Percentiles rank a stretch among this genome's conserved stretches.
phyloP scores from a whole-genome alignment of 1,140 invertebrate species.

The Aphis gossypii region DNA sequence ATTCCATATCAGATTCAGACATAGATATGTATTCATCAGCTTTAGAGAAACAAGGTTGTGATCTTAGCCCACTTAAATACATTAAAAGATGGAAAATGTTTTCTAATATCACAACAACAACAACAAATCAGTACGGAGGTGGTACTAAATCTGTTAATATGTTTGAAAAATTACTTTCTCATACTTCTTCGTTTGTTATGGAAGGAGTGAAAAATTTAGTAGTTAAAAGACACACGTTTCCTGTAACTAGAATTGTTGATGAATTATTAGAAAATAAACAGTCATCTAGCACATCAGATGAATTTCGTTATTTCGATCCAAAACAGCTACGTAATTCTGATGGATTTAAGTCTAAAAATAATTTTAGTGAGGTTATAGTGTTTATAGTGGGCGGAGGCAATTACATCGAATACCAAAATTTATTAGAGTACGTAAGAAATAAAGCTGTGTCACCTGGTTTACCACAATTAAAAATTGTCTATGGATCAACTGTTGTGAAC shows the following conservation, averaged over 20 bases:
- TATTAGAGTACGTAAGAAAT: conserved; percentile 92
- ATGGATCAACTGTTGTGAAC: conserved; percentile 91
- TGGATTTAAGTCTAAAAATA: conserved; percentile 67
- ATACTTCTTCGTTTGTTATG: conserved; percentile 98
- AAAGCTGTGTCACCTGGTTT: conserved; percentile 56
- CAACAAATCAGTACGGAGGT: conserved; percentile 83
- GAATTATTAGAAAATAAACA: conserved; percentile 85
- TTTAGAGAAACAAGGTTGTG: conserved; percentile 82
- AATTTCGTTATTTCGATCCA: conserved; percentile 91
- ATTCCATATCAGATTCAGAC: conserved; percentile 80
- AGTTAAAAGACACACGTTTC: conserved; percentile 94
- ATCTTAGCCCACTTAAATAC: conserved; percentile 82
- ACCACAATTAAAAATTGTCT: conserved; percentile 75
- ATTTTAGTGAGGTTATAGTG: conserved; percentile 86
- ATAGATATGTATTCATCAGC: conserved; percentile 82
- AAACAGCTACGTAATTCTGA: conserved; percentile 83
- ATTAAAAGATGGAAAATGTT: conserved; percentile 90
- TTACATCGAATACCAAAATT: conserved; percentile 99
- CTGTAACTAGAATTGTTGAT: conserved; percentile 90
- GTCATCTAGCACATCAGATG: conserved; percentile 67
- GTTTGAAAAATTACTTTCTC: conserved; percentile 97
- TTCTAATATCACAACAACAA: conserved; percentile 78
- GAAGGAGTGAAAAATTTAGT: conserved; percentile 99
- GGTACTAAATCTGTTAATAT: conserved; percentile 96
- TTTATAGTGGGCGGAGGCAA: conserved; percentile 98